These are phyloP conservation scores for Lutraria lutraria DNA, from an alignment of 2,888 invertebrate species.

Conservation along the genomic window DNA sequence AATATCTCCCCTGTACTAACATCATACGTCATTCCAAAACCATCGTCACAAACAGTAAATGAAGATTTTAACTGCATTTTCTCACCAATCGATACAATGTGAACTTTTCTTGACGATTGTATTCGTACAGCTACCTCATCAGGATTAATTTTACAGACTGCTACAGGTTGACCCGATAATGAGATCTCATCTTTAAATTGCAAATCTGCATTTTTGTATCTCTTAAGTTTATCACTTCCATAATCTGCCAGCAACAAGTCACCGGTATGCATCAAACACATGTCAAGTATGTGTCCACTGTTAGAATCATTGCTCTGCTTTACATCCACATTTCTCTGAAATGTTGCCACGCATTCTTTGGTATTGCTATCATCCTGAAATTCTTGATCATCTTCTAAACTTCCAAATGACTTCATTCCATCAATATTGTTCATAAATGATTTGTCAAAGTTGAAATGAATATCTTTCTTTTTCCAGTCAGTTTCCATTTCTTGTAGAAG, in stretches of 20 bases:
- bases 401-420: not conserved
- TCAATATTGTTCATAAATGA: conserved; percentile 3
- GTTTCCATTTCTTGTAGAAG: conserved; percentile 10
- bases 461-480: conserved; percentile 29
- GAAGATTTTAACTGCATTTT: not conserved
- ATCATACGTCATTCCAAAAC: conserved; percentile 27
- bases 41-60: not conserved
- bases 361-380: not conserved
- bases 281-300: not conserved
- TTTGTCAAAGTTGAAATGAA: conserved; percentile 23
- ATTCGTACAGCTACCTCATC: not conserved
- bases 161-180: conserved; percentile 17
- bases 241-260: not conserved
- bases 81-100: conserved; percentile 16
- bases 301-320: not conserved
- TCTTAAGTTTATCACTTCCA: not conserved
- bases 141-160: not conserved
- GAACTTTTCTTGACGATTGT: not conserved
- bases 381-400: not conserved
- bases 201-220: conserved; percentile 25
- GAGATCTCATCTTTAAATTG: conserved; percentile 21
- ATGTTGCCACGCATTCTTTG: conserved; percentile 4
- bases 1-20: conserved; percentile 9
- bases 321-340: conserved; percentile 15
- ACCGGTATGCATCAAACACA: conserved; percentile 15